Conservation (phyloP, 2,888 invertebrate species). For the Sarcophaga rosellei region DNA sequence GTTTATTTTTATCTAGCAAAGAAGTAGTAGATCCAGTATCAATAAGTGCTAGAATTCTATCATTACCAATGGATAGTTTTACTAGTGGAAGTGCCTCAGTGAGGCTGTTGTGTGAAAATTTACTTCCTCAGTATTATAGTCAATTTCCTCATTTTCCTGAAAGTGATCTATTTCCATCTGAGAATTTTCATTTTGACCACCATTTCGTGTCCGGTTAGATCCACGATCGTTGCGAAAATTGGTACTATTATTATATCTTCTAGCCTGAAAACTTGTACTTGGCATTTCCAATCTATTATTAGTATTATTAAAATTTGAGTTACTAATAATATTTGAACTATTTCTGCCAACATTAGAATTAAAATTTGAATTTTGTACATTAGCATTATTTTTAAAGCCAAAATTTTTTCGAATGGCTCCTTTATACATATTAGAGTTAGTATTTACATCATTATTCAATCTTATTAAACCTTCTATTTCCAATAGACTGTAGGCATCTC, state of each 20-base stretch:
- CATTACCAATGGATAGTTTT: constrained; percentile 65
- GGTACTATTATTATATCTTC: neutral
- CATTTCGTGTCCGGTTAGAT: neutral
- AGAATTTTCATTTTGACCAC: neutral
- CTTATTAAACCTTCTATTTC: constrained; percentile 45
- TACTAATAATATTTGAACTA: neutral
- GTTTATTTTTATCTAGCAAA: constrained; percentile 59
- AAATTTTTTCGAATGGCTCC: neutral
- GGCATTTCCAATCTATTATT: too few relatives aligned
- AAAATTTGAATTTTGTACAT: neutral
- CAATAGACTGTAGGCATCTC: constrained; percentile 42
- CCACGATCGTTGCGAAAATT: neutral
- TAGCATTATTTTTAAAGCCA: neutral
- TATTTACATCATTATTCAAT: neutral
- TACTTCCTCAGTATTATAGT: constrained; percentile 56
- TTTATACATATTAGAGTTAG: neutral
- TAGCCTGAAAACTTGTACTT: too few relatives aligned
- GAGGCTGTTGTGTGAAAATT: constrained; percentile 66
- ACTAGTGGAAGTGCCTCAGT: constrained; percentile 67
- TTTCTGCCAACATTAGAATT: neutral
- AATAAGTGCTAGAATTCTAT: constrained; percentile 65
- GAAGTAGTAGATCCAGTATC: constrained; percentile 67
- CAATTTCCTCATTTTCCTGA: constrained; percentile 5
- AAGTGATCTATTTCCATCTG: constrained; percentile 59
- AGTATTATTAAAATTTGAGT: neutral